phyloP scores from a whole-genome alignment of 2,113 vertebrate genomes.

The Macquaria australasica region DNA sequence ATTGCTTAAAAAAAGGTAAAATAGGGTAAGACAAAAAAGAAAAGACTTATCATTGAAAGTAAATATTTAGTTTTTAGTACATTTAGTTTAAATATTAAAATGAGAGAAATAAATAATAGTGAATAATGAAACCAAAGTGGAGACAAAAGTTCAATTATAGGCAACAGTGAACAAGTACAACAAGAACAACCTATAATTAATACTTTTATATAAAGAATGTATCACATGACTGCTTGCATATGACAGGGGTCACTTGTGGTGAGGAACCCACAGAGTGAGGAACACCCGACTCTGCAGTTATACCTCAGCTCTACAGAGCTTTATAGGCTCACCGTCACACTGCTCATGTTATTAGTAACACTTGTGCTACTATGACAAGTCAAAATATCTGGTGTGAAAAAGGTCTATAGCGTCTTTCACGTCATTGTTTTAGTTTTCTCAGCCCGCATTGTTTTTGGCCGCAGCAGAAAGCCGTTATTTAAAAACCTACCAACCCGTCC shows the following conservation, averaged over 20 bases:
- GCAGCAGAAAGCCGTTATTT: too few relatives aligned
- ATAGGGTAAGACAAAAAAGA: neutral
- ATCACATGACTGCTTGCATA: neutral
- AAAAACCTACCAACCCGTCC: too few relatives aligned
- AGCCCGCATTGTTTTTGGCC: neutral
- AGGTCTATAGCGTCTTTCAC: neutral
- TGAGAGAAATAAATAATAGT: neutral
- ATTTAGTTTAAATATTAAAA: constrained; percentile 6
- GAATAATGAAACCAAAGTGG: constrained; percentile 16
- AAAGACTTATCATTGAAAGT: neutral
- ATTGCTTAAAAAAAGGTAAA: neutral
- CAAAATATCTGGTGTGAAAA: neutral
- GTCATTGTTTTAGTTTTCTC: neutral
- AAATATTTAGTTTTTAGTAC: neutral
- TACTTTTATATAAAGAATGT: neutral
- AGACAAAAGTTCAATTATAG: constrained; percentile 25
- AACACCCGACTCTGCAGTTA: neutral
- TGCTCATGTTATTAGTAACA: neutral
- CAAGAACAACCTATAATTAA: neutral
- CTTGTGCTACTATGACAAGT: neutral
- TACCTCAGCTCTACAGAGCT: constrained; percentile 10
- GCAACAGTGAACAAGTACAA: constrained; percentile 2
- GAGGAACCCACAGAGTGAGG: neutral
- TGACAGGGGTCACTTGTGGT: neutral
- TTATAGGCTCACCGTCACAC: neutral